These are phyloP conservation scores for Nibea albiflora DNA, from an alignment of 2,113 vertebrate species.

Conservation along the genomic window DNA sequence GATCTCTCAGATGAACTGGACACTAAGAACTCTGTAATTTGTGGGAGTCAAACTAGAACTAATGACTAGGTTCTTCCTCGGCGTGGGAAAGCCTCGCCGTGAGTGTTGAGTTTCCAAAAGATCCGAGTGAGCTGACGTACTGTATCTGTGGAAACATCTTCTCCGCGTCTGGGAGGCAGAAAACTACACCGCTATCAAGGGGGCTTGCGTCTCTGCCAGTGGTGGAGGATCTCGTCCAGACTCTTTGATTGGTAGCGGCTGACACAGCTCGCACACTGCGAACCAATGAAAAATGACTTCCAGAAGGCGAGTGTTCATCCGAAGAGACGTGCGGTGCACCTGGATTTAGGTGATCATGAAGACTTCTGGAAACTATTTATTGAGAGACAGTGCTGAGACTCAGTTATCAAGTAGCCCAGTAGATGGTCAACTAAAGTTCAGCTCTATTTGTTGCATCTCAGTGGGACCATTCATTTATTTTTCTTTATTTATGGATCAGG, in stretches of 20 bases:
- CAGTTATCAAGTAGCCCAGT: slow-evolving; percentile 2
- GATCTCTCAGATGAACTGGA: slow-evolving; percentile 48
- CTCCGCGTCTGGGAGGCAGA: neutral
- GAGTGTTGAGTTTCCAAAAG: slow-evolving; percentile 40
- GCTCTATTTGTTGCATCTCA: slow-evolving; percentile 18
- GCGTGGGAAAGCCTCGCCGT: slow-evolving; percentile 60
- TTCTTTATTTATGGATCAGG: slow-evolving; percentile 11
- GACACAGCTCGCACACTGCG: slow-evolving; percentile 1
- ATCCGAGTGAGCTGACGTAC: neutral
- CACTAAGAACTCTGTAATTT: slow-evolving; percentile 47
- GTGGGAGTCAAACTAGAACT: slow-evolving; percentile 41
- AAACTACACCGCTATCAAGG: slow-evolving; percentile 10
- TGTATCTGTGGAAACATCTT: neutral
- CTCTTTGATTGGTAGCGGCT: slow-evolving; percentile 6
- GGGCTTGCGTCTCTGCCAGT: neutral
- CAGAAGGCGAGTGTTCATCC: slow-evolving; percentile 16
- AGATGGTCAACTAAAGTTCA: slow-evolving; percentile 18
- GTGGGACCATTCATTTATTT: neutral
- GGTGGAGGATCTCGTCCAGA: slow-evolving; percentile 14
- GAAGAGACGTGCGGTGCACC: slow-evolving; percentile 31
- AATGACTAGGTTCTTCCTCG: slow-evolving; percentile 50
- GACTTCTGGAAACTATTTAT: slow-evolving; percentile 42
- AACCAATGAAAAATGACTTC: slow-evolving; percentile 42
- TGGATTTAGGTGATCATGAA: slow-evolving; percentile 27
- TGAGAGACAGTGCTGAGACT: neutral